Conservation (phyloP, 2,888 invertebrate genomes). For the Catocala fraxini region DNA sequence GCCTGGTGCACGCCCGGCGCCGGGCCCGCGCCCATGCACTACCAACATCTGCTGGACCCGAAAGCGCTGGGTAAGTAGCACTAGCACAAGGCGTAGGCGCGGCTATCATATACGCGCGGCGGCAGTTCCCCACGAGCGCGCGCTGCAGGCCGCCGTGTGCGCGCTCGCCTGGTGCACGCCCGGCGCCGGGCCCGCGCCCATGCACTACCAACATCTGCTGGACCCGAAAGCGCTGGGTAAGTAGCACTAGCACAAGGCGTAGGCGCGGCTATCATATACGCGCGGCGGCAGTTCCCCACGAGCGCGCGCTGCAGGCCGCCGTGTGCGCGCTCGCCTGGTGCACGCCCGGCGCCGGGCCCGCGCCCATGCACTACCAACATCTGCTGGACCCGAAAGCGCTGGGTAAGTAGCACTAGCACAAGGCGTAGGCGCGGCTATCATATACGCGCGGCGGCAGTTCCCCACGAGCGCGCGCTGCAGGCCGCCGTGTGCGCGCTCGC, state of each 20-base stretch:
- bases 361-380: slow-evolving; percentile 69
- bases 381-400: slow-evolving; percentile 72
- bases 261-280: slow-evolving; percentile 95
- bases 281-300: slow-evolving; percentile 92
- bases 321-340: slow-evolving; percentile 84
- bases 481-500: slow-evolving; percentile 82
- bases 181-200: slow-evolving; percentile 69
- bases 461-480: slow-evolving; percentile 83
- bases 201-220: slow-evolving; percentile 70
- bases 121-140: slow-evolving; percentile 90
- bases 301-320: slow-evolving; percentile 77
- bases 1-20: slow-evolving; percentile 77
- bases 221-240: too few relatives aligned
- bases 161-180: slow-evolving; percentile 81
- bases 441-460: slow-evolving; percentile 95
- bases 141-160: slow-evolving; percentile 79
- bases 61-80: too few relatives aligned
- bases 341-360: slow-evolving; percentile 68
- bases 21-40: slow-evolving; percentile 68
- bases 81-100: slow-evolving; percentile 92
- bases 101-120: slow-evolving; percentile 95
- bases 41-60: slow-evolving; percentile 72
- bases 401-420: too few relatives aligned
- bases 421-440: slow-evolving; percentile 94
- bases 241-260: too few relatives aligned